Evolutionary conservation across 2,888 invertebrate species (phyloP), one percentile per base, ranked within the genome.

Genomic region (Synanthedon formicaeformis): DNA sequence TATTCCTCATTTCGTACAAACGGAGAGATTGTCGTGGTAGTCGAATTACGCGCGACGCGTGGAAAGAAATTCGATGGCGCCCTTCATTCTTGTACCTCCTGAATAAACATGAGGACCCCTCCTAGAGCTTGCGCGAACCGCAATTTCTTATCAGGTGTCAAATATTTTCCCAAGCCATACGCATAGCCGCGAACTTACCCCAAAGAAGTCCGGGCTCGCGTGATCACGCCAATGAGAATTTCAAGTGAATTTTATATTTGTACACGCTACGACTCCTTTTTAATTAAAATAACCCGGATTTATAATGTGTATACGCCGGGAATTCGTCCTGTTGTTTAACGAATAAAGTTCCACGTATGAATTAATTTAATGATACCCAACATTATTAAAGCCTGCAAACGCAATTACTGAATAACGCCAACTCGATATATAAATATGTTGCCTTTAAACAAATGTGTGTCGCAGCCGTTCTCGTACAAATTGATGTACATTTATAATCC

Each of bases 1-100:
- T 81, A 78, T 81, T 75, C 75, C 71, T 74, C 73, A 73, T 72
- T 71, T 72, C 74, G 67, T 70, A 66, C 68, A 70, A 69, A 67
- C 64, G 73, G 63, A 63, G 57, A 64, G 51, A 64, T 65, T 63
- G 66, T 70, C 65, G 60, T 58, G 60, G 60, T 65, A 65, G 64
- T 68, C 64, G 64, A 67, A 69, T 72, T 69, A 71, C 70, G 58
- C 54, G 56, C 52, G 57, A 56, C 53, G 55, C 50, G 53, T 50
- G 58, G 56, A 55, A 58, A 55, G 61, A 59, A 61, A 64, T 56
- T 62, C 59, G 61, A 63, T 66, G 59, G 60, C 57, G 58, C 57
- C 58, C 63, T 67, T 62, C 64, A 67, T 69, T 69, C 61, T 27
- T 23, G n/a, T 49, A 40, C 27, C 18, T 52, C 13, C 53, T 53